Evolutionary conservation across 30 jellyfish, hydroid and myxozoan genomes (phyloP).

Genomic region (Aurelia coerulea): DNA sequence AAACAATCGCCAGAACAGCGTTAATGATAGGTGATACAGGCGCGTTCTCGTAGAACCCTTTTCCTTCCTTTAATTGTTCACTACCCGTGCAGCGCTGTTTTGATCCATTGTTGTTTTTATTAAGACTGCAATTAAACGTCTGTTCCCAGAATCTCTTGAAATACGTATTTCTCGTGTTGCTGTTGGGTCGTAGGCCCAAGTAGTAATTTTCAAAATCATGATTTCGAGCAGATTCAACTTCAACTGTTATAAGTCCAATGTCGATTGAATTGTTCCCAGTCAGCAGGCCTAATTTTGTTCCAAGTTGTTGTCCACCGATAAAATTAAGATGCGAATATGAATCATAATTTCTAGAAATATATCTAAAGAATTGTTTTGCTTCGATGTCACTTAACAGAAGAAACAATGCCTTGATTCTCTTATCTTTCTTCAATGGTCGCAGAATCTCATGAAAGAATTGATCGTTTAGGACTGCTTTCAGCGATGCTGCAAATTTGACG

Average conservation of each 20-base stretch:
- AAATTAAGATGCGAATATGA: conserved; percentile 39
- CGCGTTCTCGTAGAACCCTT: conserved; percentile 41
- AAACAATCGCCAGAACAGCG: conserved; percentile 33
- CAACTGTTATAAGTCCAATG: conserved; percentile 59
- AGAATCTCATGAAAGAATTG: conserved; percentile 10
- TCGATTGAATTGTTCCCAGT: conserved; percentile 31
- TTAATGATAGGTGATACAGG: conserved; percentile 81
- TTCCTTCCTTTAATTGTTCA: conserved; percentile 31
- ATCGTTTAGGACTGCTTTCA: conserved; percentile 11
- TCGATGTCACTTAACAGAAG: conserved; percentile 55
- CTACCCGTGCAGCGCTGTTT: conserved; percentile 3
- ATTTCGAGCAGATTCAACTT: conserved; percentile 32
- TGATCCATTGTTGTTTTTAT: neutral
- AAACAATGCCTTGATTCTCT: conserved; percentile 52
- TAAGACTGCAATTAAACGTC: conserved; percentile 60
- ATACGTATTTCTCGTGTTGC: conserved; percentile 54
- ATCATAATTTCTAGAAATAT: conserved; percentile 15
- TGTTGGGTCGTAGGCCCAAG: conserved; percentile 50
- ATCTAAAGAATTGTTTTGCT: conserved; percentile 45
- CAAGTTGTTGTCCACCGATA: conserved; percentile 52
- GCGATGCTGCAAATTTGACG: conserved; percentile 34
- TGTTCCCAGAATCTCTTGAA: conserved; percentile 75
- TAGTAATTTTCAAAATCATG: conserved; percentile 56
- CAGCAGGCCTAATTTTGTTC: conserved; percentile 49
- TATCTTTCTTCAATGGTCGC: conserved; percentile 28